A percentile compares a stretch with the other conserved stretches of the same genome.
Evolutionary conservation across 1,140 invertebrate genomes (phyloP).

Genomic region (Hycleus phaleratus): DNA sequence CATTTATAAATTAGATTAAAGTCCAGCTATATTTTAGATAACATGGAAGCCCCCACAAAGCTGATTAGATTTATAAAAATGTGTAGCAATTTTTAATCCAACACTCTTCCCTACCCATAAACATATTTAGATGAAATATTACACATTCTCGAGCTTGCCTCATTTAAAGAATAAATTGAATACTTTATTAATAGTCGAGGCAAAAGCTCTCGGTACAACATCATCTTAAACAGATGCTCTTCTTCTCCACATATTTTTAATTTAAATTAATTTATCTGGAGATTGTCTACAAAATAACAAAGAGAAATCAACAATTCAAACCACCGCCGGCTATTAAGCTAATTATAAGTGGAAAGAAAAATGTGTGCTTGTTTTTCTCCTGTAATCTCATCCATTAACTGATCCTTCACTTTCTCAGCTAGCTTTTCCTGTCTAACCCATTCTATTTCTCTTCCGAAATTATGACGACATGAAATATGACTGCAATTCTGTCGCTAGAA

Average conservation of each 20-base stretch:
- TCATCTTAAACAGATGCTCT: conserved; percentile 10
- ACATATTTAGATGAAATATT: conserved; percentile 19
- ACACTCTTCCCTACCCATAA: conserved; percentile 1
- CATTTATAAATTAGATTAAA: background rate
- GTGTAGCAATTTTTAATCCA: conserved; percentile 17
- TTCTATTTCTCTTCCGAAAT: too few relatives aligned
- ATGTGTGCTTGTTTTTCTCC: too few relatives aligned
- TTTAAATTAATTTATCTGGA: conserved; percentile 8
- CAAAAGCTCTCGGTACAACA: conserved; percentile 9
- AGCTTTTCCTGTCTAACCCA: too few relatives aligned
- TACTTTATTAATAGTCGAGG: conserved; percentile 18
- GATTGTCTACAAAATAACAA: too few relatives aligned
- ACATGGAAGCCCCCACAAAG: conserved; percentile 3
- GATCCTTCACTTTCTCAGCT: too few relatives aligned
- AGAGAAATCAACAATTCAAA: too few relatives aligned
- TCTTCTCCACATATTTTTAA: background rate
- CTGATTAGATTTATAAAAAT: conserved; percentile 20
- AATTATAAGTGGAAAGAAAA: too few relatives aligned
- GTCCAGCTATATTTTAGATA: background rate
- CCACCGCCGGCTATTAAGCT: too few relatives aligned
- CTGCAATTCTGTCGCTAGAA: too few relatives aligned
- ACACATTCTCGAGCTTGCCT: conserved; percentile 9
- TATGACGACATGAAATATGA: too few relatives aligned
- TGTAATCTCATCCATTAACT: too few relatives aligned
- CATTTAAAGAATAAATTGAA: conserved; percentile 22